Evolutionary conservation across 2,888 invertebrate species (phyloP).

Genomic region (Tipula lateralis): DNA sequence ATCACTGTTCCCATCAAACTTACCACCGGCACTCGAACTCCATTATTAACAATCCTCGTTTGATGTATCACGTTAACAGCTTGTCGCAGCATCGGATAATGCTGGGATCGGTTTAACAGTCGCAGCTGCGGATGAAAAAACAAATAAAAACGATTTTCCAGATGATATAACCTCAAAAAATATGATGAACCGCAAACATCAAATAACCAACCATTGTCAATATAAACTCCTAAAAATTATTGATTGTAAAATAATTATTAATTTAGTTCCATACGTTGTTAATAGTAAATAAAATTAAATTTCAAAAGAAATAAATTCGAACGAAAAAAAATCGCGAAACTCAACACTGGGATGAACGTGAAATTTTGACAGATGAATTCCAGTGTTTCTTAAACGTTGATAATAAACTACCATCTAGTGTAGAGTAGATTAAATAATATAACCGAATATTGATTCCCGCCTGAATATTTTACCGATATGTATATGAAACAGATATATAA

Average conservation of each 20-base stretch:
- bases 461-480: background rate
- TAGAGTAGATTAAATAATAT: background rate
- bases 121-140: background rate
- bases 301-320: background rate
- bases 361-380: background rate
- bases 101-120: background rate
- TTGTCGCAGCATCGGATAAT: background rate
- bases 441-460: background rate
- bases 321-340: background rate
- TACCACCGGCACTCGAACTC: background rate
- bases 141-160: background rate
- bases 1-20: background rate
- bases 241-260: background rate
- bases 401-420: background rate
- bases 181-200: background rate
- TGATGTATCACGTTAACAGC: background rate
- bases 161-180: constrained; percentile 3
- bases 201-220: background rate
- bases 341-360: background rate
- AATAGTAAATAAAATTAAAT: background rate
- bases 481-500: background rate
- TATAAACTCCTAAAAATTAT: background rate
- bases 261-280: background rate
- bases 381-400: background rate
- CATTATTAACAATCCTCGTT: background rate